Conservation (phyloP, 2,797 vertebrate species). For the Phataginus tetradactyla region DNA sequence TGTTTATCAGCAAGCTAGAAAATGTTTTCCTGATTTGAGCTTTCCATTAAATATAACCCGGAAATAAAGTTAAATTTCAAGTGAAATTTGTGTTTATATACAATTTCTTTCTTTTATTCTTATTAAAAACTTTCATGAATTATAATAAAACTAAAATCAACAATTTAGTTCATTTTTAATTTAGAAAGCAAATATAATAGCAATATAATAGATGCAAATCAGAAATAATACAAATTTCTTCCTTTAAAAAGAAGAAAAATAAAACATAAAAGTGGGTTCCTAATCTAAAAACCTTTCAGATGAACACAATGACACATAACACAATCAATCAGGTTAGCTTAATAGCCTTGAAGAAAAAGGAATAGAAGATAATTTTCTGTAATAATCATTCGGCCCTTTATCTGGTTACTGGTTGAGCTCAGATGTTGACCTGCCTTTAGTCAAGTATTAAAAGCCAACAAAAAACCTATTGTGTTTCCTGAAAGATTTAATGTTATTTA, state of each 20-base stretch:
- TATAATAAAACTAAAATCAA: slow-evolving; percentile 59
- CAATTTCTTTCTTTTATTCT: slow-evolving; percentile 16
- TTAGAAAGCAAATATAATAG: slow-evolving; percentile 49
- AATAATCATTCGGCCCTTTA: slow-evolving; percentile 84
- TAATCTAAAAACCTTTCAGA: slow-evolving; percentile 56
- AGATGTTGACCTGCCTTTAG: slow-evolving; percentile 85
- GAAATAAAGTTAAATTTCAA: slow-evolving; percentile 32
- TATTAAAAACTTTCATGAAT: neutral
- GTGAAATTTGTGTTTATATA: slow-evolving; percentile 7
- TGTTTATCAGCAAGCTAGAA: neutral
- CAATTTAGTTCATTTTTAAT: slow-evolving; percentile 54
- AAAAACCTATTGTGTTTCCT: slow-evolving; percentile 85
- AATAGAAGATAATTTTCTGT: slow-evolving; percentile 82
- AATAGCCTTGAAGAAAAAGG: slow-evolving; percentile 70
- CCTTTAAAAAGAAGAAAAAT: slow-evolving; percentile 51
- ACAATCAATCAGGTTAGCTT: slow-evolving; percentile 16
- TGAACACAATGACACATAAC: slow-evolving; percentile 14
- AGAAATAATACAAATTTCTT: slow-evolving; percentile 25
- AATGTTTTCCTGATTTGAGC: neutral
- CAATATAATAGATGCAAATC: slow-evolving; percentile 37
- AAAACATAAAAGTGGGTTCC: slow-evolving; percentile 14
- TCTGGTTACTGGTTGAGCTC: slow-evolving; percentile 83
- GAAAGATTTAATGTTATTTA: slow-evolving; percentile 84
- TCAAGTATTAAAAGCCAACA: slow-evolving; percentile 86
- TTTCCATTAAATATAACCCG: slow-evolving; percentile 32